Evolutionary conservation across 2,888 invertebrate genomes (phyloP), one percentile per base, ranked within the genome.

Genomic region (Cosmorhoe ocellata): DNA sequence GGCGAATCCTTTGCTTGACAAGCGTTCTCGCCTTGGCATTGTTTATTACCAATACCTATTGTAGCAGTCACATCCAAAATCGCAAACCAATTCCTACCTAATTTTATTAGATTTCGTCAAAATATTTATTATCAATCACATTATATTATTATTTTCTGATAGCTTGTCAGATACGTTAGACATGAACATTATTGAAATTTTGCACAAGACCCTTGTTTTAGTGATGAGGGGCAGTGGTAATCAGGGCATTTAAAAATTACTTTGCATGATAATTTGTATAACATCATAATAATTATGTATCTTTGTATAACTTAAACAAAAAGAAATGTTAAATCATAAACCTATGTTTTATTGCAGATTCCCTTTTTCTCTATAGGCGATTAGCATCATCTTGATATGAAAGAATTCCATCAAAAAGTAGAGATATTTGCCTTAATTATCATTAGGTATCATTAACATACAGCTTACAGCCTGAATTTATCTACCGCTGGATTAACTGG

Each of bases 241-340:
- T 43, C 24, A 30, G 51, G 39, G 46, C 33, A 52, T 52, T 43
- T 24, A n/a, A n/a, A n/a, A 47, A 52, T 43, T 47, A 26, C 24
- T 31, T 42, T 52, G 52, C 52, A 52, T 52, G 47, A 44, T 34
- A 42, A 52, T 51, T 46, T 18, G 18, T 45, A 27, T 36, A 40
- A 30, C 26, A 40, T 38, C 12, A 6, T 49, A 36, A 51, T 51
- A 41, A 51, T 52, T 47, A 43, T 43, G 42, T 43, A 46, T 47
- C 45, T 45, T 38, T 46, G 28, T 46, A 22, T 30, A 6, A 37
- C 44, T 26, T 41, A 64, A 60, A 51, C 56, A 55, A 64, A 69
- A 73, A 69, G 18, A 59, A 63, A 62, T 64, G 69, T 72, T 72
- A 69, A 24, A 24, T 67, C 49, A 60, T 49, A 55, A 44, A 56